Conservation (phyloP, 2,113 vertebrate species). For the Tragelaphus scriptus region DNA sequence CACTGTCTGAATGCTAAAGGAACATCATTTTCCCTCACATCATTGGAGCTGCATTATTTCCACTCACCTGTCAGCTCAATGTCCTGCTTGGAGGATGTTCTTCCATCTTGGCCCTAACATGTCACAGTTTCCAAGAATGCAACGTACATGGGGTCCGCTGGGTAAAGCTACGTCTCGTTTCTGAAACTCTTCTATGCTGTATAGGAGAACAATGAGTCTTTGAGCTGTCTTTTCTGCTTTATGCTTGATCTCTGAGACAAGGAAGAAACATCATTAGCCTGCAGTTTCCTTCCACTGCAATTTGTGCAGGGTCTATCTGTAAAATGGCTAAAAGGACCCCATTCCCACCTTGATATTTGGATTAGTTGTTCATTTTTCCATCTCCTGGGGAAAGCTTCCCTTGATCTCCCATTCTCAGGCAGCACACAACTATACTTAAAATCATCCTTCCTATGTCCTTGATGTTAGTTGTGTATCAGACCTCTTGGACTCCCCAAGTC, state of each 20-base stretch:
- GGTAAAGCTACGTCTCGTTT: background rate
- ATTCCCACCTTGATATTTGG: background rate
- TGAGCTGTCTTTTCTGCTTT: background rate
- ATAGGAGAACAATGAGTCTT: background rate
- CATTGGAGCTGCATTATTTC: constrained; percentile 52
- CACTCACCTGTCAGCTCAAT: constrained; percentile 36
- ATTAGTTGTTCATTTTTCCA: background rate
- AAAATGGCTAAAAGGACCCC: background rate
- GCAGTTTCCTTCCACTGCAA: background rate
- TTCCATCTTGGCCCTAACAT: background rate
- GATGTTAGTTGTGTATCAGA: background rate
- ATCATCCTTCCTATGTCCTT: background rate
- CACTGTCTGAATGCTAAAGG: constrained; percentile 49
- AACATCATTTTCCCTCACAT: constrained; percentile 63
- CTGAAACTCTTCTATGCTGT: background rate
- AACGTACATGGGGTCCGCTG: background rate
- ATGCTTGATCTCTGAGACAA: background rate
- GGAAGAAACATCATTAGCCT: background rate
- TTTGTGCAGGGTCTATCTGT: background rate
- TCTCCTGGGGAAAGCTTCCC: background rate
- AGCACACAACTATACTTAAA: background rate
- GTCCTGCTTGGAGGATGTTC: background rate
- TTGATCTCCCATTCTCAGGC: background rate
- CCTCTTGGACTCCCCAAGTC: background rate
- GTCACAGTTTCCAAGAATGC: background rate